Conservation (phyloP, 23 tunicate species). For the Styela clava region DNA sequence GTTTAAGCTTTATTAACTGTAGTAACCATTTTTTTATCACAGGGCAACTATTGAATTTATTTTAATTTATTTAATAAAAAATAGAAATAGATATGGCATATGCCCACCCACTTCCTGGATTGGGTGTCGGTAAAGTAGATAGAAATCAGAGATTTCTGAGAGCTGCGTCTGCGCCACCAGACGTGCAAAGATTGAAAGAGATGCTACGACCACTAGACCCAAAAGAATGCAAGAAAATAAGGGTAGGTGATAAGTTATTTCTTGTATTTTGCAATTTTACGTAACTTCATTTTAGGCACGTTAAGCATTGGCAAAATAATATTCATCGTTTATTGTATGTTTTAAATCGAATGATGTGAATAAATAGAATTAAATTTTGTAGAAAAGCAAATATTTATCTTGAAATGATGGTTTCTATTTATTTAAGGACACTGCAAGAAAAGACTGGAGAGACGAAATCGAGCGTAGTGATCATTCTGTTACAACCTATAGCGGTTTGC, state of each 20-base stretch:
- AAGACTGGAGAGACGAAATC: conserved; percentile 39
- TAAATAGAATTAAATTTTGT: too few species aligned
- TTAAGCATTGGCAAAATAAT: too few species aligned
- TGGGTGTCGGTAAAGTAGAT: conserved; percentile 33
- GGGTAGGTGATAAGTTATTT: conserved; percentile 3
- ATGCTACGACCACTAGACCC: conserved; percentile 60
- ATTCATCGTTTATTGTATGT: too few species aligned
- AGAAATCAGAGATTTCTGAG: conserved; percentile 18
- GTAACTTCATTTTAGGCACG: neutral
- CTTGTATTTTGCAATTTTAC: neutral
- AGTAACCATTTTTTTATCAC: too few species aligned
- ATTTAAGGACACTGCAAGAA: conserved; percentile 49
- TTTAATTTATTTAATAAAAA: too few species aligned
- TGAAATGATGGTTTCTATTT: neutral
- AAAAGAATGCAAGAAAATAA: conserved; percentile 23
- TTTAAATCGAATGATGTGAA: too few species aligned
- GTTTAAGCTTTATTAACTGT: too few species aligned
- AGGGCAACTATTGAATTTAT: too few species aligned
- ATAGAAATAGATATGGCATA: conserved; percentile 42
- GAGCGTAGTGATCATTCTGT: conserved; percentile 26
- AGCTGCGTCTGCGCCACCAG: conserved; percentile 82
- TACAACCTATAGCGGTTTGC: conserved; percentile 65
- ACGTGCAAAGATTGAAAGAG: conserved; percentile 47
- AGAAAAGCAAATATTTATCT: neutral
- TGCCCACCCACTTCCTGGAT: conserved; percentile 75